Evolutionary conservation across 2,113 vertebrate species (phyloP).

Genomic region (Mobula hypostoma): DNA sequence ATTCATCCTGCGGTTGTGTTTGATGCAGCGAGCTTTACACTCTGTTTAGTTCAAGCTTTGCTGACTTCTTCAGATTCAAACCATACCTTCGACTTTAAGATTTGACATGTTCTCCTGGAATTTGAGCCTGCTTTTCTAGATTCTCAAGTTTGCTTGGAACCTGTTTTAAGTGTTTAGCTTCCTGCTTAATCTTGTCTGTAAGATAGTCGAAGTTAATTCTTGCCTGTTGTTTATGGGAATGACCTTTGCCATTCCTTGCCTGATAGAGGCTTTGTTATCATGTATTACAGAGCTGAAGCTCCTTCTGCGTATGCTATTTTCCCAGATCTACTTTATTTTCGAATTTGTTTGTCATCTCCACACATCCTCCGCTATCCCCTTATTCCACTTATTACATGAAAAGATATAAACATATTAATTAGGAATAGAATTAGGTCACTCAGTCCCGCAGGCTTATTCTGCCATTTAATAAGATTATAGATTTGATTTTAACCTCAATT

Average conservation of each 20-base stretch:
- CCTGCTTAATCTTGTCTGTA: background rate
- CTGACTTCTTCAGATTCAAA: background rate
- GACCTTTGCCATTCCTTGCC: background rate
- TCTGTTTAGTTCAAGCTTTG: background rate
- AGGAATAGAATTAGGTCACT: too few species aligned
- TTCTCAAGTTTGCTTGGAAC: background rate
- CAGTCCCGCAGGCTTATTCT: too few species aligned
- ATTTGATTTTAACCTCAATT: too few species aligned
- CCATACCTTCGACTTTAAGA: background rate
- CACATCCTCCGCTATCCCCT: background rate
- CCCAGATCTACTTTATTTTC: background rate
- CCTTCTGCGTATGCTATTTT: background rate
- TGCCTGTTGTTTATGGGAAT: background rate
- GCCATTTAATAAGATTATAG: too few species aligned
- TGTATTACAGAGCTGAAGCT: background rate
- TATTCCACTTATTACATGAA: background rate
- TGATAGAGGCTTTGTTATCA: background rate
- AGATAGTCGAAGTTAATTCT: background rate
- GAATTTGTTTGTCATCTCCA: background rate
- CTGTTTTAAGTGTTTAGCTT: slow-evolving; percentile 5
- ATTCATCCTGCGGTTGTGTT: background rate
- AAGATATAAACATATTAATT: too few species aligned
- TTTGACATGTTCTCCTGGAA: background rate
- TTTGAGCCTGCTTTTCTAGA: background rate
- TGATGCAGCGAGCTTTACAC: background rate